phyloP scores from a whole-genome alignment of 1,140 invertebrate species.

The Aphis craccivora region DNA sequence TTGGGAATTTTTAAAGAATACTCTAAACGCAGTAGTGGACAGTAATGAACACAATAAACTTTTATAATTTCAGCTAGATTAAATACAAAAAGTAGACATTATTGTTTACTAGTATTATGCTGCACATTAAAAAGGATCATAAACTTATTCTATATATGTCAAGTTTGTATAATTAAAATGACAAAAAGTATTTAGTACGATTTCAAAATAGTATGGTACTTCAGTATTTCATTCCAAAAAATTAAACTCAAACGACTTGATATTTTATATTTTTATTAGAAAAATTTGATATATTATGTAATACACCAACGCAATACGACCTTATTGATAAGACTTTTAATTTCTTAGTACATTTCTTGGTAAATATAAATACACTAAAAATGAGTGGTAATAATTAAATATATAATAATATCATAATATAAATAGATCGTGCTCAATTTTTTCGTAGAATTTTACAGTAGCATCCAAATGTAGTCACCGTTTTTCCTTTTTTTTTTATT shows the following conservation, averaged over 20 bases:
- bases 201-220: not conserved
- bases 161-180: conserved; percentile 20
- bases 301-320: not conserved
- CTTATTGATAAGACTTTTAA: not conserved
- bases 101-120: not conserved
- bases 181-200: not conserved
- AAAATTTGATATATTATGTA: not conserved
- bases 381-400: not conserved
- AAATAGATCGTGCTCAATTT: not conserved
- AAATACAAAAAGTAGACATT: not conserved
- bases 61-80: conserved; percentile 17
- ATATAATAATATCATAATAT: not conserved
- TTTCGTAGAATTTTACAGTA: not conserved
- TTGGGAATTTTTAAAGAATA: not conserved
- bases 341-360: not conserved
- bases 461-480: not conserved
- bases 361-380: not conserved
- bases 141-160: conserved; percentile 19
- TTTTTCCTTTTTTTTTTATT: not conserved
- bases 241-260: not conserved
- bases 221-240: not conserved
- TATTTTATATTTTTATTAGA: not conserved
- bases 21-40: not conserved
- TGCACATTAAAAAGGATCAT: not conserved
- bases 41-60: not conserved